Evolutionary conservation across 1,140 invertebrate species (phyloP).

Genomic region (Dryas iulia): DNA sequence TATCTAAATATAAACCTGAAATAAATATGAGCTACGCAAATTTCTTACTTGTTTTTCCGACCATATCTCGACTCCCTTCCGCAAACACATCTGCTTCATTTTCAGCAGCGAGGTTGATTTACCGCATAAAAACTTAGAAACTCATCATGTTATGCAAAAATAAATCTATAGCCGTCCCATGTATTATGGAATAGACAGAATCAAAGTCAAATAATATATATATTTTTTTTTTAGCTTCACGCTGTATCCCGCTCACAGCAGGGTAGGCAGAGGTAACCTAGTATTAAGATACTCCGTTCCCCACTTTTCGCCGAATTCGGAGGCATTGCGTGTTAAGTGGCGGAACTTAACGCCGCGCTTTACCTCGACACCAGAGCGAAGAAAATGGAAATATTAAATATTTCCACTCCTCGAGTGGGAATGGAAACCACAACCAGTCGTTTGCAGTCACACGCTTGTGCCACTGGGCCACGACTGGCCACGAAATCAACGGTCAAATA

Average conservation of each 20-base stretch:
- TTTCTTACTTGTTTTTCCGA: not conserved
- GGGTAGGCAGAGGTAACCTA: not conserved
- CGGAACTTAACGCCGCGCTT: not conserved
- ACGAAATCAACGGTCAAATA: no score
- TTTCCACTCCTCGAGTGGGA: not conserved
- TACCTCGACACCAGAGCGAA: not conserved
- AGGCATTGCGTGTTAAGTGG: not conserved
- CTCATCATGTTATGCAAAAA: not conserved
- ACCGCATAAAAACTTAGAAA: not conserved
- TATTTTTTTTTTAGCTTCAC: not conserved
- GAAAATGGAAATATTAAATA: not conserved
- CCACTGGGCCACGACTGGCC: not conserved
- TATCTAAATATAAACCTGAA: no score
- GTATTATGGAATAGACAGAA: no score
- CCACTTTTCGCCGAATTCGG: not conserved
- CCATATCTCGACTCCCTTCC: not conserved
- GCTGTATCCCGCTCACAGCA: not conserved
- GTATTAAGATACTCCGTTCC: not conserved
- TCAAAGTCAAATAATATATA: no score
- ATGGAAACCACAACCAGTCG: not conserved
- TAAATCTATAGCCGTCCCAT: no score
- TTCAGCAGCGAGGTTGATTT: not conserved
- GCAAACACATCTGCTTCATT: not conserved
- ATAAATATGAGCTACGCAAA: no score
- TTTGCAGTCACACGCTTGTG: no score